Percentiles rank a stretch among this genome's conserved stretches.
phyloP scores from a whole-genome alignment of 2,113 vertebrate species.

The Pomatostomus ruficeps region DNA sequence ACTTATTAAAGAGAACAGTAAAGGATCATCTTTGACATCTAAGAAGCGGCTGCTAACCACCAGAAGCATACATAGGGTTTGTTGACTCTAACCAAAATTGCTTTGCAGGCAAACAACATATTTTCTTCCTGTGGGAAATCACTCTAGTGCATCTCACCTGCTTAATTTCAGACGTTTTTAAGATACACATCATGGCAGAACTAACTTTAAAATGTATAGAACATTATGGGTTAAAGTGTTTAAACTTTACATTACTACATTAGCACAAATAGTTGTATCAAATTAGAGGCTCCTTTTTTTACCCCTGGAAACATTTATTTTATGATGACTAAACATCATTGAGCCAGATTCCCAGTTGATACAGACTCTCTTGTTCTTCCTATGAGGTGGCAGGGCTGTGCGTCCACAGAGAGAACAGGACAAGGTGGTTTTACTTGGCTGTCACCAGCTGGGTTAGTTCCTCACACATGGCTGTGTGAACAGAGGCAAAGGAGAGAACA shows the following conservation, averaged over 20 bases:
- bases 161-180: not conserved
- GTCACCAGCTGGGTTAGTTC: not conserved
- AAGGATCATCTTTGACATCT: not conserved
- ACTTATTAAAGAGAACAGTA: not conserved
- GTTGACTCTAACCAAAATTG: not conserved
- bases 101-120: not conserved
- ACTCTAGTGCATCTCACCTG: not conserved
- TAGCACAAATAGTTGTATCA: not conserved
- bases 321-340: not conserved
- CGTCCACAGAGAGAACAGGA: not conserved
- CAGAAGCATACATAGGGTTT: not conserved
- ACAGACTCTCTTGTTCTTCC: not conserved
- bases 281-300: not conserved
- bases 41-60: not conserved
- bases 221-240: not conserved
- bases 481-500: not conserved
- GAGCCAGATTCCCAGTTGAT: not conserved
- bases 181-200: not conserved
- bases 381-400: not conserved
- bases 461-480: not conserved
- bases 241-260: not conserved
- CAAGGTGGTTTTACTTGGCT: not conserved
- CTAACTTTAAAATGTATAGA: not conserved
- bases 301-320: not conserved
- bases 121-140: not conserved